Evolutionary conservation across 2,113 vertebrate genomes (phyloP).

Genomic region (Nothoprocta perdicaria): DNA sequence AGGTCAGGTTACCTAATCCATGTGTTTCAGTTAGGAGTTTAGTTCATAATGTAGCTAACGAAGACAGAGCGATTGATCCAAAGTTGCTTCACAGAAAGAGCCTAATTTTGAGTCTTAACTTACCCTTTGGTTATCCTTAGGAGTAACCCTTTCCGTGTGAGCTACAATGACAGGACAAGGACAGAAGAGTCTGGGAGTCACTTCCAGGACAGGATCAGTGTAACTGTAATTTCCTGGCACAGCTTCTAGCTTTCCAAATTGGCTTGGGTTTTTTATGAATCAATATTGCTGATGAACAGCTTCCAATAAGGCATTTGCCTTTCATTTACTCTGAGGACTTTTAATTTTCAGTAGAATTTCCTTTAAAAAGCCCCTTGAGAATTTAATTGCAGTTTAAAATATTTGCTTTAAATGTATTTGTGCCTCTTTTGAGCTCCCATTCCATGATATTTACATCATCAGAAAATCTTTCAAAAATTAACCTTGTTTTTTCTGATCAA

Average conservation of each 20-base stretch:
- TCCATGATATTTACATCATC: neutral
- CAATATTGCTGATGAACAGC: neutral
- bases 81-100: neutral
- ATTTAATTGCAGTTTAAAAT: neutral
- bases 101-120: neutral
- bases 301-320: neutral
- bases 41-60: neutral
- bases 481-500: neutral
- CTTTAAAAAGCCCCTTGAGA: neutral
- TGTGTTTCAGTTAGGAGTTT: neutral
- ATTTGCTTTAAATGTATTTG: neutral
- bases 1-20: neutral
- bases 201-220: neutral
- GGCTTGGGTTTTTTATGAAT: neutral
- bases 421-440: neutral
- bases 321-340: neutral
- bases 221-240: neutral
- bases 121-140: neutral
- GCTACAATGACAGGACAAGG: neutral
- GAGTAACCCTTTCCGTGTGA: neutral
- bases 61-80: neutral
- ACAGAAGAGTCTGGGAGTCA: neutral
- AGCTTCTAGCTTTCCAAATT: neutral
- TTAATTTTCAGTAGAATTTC: neutral
- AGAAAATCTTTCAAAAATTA: neutral